Evolutionary conservation across 2,888 invertebrate species (phyloP).

Genomic region (Cheilosia vernalis): DNA sequence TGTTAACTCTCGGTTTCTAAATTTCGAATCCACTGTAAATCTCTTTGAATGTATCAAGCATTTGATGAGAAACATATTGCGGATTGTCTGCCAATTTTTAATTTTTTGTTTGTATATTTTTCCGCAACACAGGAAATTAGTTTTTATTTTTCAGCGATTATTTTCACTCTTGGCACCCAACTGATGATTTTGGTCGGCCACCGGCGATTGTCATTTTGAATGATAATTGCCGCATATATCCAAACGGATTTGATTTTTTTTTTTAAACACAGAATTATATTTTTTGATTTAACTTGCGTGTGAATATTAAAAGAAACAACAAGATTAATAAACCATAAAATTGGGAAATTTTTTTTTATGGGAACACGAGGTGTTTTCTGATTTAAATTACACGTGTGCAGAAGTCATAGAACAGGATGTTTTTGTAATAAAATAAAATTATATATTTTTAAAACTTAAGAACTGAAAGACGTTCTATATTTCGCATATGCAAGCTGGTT

Average conservation of each 20-base stretch:
- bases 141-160: slow-evolving; percentile 16
- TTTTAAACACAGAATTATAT: not conserved
- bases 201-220: slow-evolving; percentile 18
- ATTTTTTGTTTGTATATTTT: not conserved
- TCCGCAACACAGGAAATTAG: slow-evolving; percentile 23
- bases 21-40: not conserved
- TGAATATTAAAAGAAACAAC: not conserved
- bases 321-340: slow-evolving; percentile 8
- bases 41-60: not conserved
- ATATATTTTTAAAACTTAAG: too few relatives aligned
- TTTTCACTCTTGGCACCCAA: slow-evolving; percentile 33
- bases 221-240: not conserved
- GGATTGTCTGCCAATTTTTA: slow-evolving; percentile 18
- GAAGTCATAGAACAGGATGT: not conserved
- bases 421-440: not conserved
- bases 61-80: slow-evolving; percentile 24
- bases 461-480: too few relatives aligned
- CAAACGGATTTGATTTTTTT: not conserved
- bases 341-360: not conserved
- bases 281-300: not conserved
- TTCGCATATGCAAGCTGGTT: too few relatives aligned
- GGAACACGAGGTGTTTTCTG: not conserved
- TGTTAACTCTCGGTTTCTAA: not conserved
- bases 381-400: not conserved
- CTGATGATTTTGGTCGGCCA: not conserved